Base-by-base conservation (phyloP, 2,113 vertebrate genomes). In the Melanerpes formicivorus region DNA sequence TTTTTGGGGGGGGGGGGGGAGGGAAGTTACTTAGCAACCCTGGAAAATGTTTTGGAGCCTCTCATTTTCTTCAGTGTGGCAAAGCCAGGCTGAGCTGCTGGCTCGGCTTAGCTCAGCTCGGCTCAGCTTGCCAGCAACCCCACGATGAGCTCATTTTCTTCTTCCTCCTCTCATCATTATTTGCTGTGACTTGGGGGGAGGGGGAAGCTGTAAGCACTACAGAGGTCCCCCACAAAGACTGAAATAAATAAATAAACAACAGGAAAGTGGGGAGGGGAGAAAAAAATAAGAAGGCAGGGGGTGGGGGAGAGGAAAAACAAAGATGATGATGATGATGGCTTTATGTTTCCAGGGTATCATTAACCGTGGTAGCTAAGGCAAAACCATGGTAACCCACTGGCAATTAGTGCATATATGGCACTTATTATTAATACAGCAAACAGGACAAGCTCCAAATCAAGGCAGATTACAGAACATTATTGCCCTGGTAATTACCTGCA, bases 401-500 rank as follows among this genome's bases (percentile, higher is more conserved):
- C 96, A 97, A 97, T 97, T 97, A 97, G 98, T 87, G 80, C 95
- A 90, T 69, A 83, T 84, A 89, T 85, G 87, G 96, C 93, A 71
- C 90, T 80, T 90, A 88, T 96, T 77, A 90, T 92, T 88, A 93
- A 91, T 90, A 79, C 93, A 56, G 94, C 40, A 80, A 96, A 96
- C 76, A 29, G 94, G 93, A 93, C 92, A 88, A 88, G 96, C 95
- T 95, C 96, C 95, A 96, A 95, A 84, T 97, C 96, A 75, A 90
- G 58, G 10, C 91, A 74, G 90, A 95, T 95, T 88, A 93, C 91
- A 79, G 93, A 89, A 62, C 90, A 92, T 97, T 95, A 96, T 97
- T 97, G 95, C 97, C 88, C 96, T 94, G 95, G 97, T 97, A 97
- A 98, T 97, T 97, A 97, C 98, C 97, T 97, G 96, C 97, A 91